These are phyloP conservation scores for Macrochelys suwanniensis DNA, from an alignment of 2,797 vertebrate genomes.

Conservation along the genomic window DNA sequence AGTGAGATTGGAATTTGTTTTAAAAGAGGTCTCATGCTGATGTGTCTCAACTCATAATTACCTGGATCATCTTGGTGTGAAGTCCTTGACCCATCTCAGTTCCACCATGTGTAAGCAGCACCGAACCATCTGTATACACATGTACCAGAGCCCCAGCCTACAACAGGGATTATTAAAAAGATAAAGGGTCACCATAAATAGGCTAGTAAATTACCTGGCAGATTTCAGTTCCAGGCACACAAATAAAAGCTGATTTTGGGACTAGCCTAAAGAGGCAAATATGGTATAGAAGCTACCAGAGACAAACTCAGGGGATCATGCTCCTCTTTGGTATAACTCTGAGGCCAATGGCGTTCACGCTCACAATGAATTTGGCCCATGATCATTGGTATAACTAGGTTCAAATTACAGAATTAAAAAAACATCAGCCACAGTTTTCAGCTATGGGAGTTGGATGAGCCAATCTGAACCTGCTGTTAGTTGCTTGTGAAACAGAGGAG, in stretches of 20 bases:
- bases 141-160: constrained; percentile 94
- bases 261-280: neutral
- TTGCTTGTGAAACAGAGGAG: neutral
- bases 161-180: constrained; percentile 7
- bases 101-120: constrained; percentile 93
- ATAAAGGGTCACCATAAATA: neutral
- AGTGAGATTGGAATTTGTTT: neutral
- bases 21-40: neutral
- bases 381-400: neutral
- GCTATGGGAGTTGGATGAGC: neutral
- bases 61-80: constrained; percentile 98
- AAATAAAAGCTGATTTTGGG: neutral
- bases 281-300: neutral
- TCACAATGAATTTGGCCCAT: neutral
- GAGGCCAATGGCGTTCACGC: neutral
- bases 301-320: neutral
- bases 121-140: constrained; percentile 95
- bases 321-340: neutral
- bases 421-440: neutral
- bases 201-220: neutral
- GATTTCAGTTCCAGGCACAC: neutral
- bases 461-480: neutral
- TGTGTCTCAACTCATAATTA: constrained; percentile 50
- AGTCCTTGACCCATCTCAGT: constrained; percentile 98
- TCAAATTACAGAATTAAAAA: neutral